Conservation (phyloP, 2,797 vertebrate species). For the Cheirogaleus major region DNA sequence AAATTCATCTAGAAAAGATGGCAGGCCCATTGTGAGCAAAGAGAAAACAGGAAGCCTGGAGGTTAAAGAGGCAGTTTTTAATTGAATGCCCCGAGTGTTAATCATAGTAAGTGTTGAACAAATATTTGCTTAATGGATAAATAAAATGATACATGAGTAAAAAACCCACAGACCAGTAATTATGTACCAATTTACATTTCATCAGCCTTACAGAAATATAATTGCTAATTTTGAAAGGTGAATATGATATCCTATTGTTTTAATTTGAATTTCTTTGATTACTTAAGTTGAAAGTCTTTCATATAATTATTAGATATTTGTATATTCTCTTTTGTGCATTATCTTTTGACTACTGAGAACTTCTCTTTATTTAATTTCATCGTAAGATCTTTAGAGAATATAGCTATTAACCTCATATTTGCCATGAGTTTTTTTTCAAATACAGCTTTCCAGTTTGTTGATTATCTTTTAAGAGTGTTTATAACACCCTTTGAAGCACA, state of each 20-base stretch:
- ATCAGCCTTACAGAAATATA: not conserved
- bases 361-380: slow-evolving; percentile 52
- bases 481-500: slow-evolving; percentile 4
- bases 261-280: slow-evolving; percentile 43
- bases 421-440: slow-evolving; percentile 37
- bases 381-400: not conserved
- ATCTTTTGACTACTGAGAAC: slow-evolving; percentile 36
- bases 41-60: not conserved
- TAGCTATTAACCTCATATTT: slow-evolving; percentile 54
- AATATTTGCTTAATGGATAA: slow-evolving; percentile 3
- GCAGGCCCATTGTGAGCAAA: not conserved
- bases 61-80: not conserved
- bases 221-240: slow-evolving; percentile 36
- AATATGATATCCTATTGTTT: slow-evolving; percentile 45
- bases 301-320: slow-evolving; percentile 39
- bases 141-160: slow-evolving; percentile 34
- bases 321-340: slow-evolving; percentile 53
- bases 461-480: slow-evolving; percentile 51
- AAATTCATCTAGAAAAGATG: not conserved
- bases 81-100: not conserved
- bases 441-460: slow-evolving; percentile 55
- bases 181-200: slow-evolving; percentile 15
- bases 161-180: not conserved
- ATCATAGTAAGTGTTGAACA: not conserved
- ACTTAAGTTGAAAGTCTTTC: not conserved